Evolutionary conservation across 2,888 invertebrate genomes (phyloP), one percentile per base, ranked within the genome.

Genomic region (Erebia aethiops): DNA sequence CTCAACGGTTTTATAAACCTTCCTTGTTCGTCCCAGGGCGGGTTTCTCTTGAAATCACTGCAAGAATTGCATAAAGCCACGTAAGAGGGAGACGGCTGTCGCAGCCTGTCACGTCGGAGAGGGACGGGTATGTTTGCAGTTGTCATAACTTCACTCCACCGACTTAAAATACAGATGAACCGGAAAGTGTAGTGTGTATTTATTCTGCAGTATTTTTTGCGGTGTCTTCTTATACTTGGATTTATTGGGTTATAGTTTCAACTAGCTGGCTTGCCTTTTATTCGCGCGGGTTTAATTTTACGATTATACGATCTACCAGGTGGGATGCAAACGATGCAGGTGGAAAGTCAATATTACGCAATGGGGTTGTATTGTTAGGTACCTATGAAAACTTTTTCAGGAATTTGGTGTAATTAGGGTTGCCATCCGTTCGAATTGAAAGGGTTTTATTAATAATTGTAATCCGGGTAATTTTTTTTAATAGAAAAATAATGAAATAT

Each of bases 71-170:
- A 75, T 75, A 76, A 74, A 74, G 70, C 63, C 43, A 58, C 69
- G 71, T 71, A 11, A 67, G 76, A 78, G 68, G 51, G 75, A 67
- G 78, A 75, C 64, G 26, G 73, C 66, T 41, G 72, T 62, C 46
- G 54, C 18, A 26, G 9, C 21, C 18, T 57, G 60, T 49, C 67
- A 26, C 8, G 77, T 62, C 62, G 43, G 87, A 89, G 72, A 76
- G 81, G 76, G 89, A 86, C 71, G 73, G 80, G 57, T 71, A 87
- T 87, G 90, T 89, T 90, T 93, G 93, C 93, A 93, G 94, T 94
- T 90, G 94, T 94, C 94, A 94, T 94, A 94, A 94, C 93, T 94
- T 94, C 89, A 89, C 91, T 88, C 89, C 87, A 91, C 90, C 90
- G 93, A 93, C 92, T 92, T 90, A 93, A 92, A 93, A 92, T 91